phyloP scores from a whole-genome alignment of 2,888 invertebrate species.

The Pseudococcus longispinus region DNA sequence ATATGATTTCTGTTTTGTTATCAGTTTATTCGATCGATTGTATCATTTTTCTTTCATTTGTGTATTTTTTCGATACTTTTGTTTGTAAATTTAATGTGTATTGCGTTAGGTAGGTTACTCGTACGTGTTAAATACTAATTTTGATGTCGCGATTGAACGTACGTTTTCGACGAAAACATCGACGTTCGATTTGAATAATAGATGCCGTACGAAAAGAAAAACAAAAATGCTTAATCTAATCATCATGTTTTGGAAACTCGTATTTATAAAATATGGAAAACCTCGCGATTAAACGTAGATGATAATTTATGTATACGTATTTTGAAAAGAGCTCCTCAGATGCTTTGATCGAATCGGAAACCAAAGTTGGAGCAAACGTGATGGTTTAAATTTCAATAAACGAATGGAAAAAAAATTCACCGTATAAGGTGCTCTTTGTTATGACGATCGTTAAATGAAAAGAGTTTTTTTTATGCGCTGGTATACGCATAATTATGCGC shows the following conservation, averaged over 20 bases:
- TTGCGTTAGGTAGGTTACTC: background rate
- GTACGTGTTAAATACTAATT: background rate
- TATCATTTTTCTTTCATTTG: too few species aligned
- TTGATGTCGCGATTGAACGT: background rate
- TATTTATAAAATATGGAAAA: background rate
- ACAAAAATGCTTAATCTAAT: background rate
- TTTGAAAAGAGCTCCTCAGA: background rate
- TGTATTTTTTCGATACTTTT: background rate
- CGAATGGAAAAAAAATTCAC: background rate
- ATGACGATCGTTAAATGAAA: background rate
- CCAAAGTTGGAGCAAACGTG: background rate
- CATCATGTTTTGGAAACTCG: background rate
- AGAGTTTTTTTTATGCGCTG: background rate
- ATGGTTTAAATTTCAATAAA: background rate
- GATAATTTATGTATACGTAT: background rate
- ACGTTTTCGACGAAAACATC: background rate
- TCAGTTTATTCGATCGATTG: too few species aligned
- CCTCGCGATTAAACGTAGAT: background rate
- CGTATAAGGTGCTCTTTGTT: background rate
- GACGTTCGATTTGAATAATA: background rate
- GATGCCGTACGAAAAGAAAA: background rate
- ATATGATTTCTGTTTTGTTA: background rate
- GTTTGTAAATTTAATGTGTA: background rate
- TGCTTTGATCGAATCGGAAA: background rate
- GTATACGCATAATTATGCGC: constrained; percentile 12